Conservation (phyloP, 1,140 invertebrate species). For the Drosophila orosa region DNA sequence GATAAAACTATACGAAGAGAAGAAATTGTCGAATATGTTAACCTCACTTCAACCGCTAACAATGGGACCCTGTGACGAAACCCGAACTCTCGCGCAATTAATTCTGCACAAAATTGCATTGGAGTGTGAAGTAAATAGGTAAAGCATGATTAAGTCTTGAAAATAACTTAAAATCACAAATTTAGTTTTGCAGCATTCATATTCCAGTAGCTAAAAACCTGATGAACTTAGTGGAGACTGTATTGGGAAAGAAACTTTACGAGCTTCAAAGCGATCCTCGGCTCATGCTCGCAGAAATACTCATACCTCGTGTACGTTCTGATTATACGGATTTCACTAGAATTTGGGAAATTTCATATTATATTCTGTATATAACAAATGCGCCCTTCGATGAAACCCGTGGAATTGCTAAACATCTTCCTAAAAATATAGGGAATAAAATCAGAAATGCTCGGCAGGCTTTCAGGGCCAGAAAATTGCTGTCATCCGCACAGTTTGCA, state of each 20-base stretch:
- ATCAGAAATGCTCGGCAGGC: background rate
- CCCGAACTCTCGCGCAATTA: background rate
- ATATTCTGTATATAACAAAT: too few relatives aligned
- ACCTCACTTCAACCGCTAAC: background rate
- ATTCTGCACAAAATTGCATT: background rate
- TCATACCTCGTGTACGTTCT: too few relatives aligned
- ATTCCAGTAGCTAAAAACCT: background rate
- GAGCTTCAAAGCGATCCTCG: background rate
- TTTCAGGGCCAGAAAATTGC: background rate
- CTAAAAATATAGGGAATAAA: too few relatives aligned
- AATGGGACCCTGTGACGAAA: background rate
- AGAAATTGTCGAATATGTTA: background rate
- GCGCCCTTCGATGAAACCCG: background rate
- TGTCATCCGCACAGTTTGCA: background rate
- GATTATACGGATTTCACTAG: too few relatives aligned
- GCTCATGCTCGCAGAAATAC: background rate
- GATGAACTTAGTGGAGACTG: background rate
- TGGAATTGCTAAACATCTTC: accelerated
- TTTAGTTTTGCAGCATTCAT: background rate
- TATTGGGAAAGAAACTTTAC: background rate
- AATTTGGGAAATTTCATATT: too few relatives aligned
- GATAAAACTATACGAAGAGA: background rate
- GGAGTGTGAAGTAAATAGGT: background rate
- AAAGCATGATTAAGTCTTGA: background rate
- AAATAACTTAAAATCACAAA: background rate